These are phyloP conservation scores for Coenonympha arcania DNA, from an alignment of 2,888 invertebrate genomes.

Conservation along the genomic window DNA sequence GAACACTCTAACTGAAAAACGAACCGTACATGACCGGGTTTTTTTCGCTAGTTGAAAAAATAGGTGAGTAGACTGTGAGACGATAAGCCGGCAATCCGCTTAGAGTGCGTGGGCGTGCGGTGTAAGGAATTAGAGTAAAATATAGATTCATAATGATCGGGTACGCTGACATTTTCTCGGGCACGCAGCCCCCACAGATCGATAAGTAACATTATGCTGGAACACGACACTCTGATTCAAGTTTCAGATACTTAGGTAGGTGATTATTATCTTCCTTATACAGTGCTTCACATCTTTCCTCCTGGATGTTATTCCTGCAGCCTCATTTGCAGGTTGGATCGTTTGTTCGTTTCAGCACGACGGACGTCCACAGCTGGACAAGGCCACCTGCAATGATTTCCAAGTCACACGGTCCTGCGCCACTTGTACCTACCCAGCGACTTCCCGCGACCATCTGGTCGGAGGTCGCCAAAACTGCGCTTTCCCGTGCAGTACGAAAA, in stretches of 20 bases:
- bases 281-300: no score
- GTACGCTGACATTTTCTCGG: slow-evolving; percentile 27
- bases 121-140: slow-evolving; percentile 58
- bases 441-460: no score
- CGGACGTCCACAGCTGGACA: no score
- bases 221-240: neutral
- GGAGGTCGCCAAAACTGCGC: no score
- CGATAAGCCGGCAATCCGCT: slow-evolving; percentile 71
- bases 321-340: no score
- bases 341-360: no score
- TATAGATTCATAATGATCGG: slow-evolving; percentile 62
- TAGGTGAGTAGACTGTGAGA: slow-evolving; percentile 59
- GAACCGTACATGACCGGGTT: neutral
- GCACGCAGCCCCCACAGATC: slow-evolving; percentile 27
- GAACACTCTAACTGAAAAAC: neutral
- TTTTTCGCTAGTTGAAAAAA: slow-evolving; percentile 63
- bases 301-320: no score
- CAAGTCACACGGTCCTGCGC: no score
- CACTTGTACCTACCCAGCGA: no score
- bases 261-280: no score
- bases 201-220: neutral
- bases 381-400: no score
- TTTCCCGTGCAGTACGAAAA: no score
- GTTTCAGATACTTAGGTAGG: neutral
- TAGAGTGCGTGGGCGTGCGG: slow-evolving; percentile 56